Conservation (phyloP, 2,888 invertebrate genomes). For the Drosophila mulleri region DNA sequence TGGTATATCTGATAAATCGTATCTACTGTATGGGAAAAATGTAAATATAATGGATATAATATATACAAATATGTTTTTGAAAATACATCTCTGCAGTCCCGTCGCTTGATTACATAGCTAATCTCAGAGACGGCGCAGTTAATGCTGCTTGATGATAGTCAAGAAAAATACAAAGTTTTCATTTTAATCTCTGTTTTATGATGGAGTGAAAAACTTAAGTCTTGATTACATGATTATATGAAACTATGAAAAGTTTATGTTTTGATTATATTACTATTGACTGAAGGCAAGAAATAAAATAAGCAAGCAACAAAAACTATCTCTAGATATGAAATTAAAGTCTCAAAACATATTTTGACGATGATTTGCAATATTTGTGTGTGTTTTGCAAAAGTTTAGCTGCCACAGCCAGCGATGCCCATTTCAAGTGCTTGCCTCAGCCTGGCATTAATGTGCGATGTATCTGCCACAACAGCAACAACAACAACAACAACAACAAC, state of each 20-base stretch:
- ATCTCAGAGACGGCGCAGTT: too few species aligned
- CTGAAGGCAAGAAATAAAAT: neutral
- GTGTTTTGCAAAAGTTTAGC: neutral
- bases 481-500: neutral
- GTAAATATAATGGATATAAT: neutral
- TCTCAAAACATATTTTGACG: slow-evolving; percentile 2
- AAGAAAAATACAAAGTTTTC: neutral
- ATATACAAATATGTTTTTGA: too few species aligned
- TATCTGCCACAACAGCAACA: neutral
- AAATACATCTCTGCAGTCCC: too few species aligned
- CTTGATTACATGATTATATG: neutral
- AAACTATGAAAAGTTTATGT: too few species aligned
- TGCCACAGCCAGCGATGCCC: neutral
- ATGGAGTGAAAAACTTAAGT: too few species aligned
- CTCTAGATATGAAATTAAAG: neutral
- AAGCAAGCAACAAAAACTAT: too few species aligned
- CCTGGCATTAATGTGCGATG: slow-evolving; percentile 21
- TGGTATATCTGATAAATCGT: too few species aligned
- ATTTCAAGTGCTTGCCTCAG: slow-evolving; percentile 8
- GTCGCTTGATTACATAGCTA: too few species aligned
- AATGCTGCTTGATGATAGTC: too few species aligned
- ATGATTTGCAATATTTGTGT: slow-evolving; percentile 3
- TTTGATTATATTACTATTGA: too few species aligned
- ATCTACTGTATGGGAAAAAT: too few species aligned
- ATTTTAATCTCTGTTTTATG: neutral